Conservation (phyloP, 35 echinoderm and acorn worm species). For the Ptychodera flava region DNA sequence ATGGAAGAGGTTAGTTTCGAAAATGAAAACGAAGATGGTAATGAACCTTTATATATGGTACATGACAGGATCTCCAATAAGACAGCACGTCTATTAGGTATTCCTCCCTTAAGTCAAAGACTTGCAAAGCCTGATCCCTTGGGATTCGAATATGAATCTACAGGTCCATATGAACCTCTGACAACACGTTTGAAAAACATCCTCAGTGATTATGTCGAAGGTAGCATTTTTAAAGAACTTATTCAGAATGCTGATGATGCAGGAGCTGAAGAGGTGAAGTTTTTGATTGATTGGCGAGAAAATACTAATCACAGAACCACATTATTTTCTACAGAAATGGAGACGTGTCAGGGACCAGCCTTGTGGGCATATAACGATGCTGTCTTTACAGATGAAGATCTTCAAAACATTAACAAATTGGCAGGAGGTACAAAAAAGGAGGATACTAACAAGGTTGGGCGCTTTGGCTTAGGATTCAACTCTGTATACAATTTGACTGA, state of each 20-base stretch:
- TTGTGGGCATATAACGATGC: not conserved
- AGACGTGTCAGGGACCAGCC: not conserved
- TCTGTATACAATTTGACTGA: not conserved
- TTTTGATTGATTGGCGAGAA: conserved; percentile 46
- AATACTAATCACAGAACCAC: not conserved
- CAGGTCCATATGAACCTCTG: conserved; percentile 32
- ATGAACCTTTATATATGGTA: not conserved
- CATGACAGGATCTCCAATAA: conserved; percentile 30
- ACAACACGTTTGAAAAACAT: conserved; percentile 24
- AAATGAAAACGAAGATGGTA: not conserved
- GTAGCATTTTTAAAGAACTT: conserved; percentile 14
- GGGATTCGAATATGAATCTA: conserved; percentile 9
- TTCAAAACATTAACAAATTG: not conserved
- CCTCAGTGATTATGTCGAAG: conserved; percentile 26
- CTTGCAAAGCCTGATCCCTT: conserved; percentile 5
- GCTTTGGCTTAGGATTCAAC: not conserved
- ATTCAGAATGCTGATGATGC: conserved; percentile 27
- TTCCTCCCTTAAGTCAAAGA: conserved; percentile 23
- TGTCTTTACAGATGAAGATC: not conserved
- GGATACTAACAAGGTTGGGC: not conserved
- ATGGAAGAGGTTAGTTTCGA: not conserved
- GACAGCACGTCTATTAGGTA: conserved; percentile 4
- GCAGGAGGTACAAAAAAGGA: not conserved
- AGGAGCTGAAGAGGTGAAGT: conserved; percentile 19
- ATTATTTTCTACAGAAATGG: not conserved